Evolutionary conservation across 2,113 vertebrate genomes (phyloP).

Genomic region (Ptychochromis oligacanthus): DNA sequence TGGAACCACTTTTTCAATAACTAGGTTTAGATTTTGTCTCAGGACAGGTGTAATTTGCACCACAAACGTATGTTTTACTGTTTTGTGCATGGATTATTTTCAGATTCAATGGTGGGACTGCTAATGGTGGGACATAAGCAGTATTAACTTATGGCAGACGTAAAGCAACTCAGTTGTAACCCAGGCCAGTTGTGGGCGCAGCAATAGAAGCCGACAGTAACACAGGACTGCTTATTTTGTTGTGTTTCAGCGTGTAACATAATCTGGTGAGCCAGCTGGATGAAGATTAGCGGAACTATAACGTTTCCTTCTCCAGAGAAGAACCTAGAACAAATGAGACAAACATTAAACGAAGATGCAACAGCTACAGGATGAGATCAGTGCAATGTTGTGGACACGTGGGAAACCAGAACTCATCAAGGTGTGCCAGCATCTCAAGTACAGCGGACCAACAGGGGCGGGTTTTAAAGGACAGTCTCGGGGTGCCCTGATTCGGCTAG

Average conservation of each 20-base stretch:
- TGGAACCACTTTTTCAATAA: no score
- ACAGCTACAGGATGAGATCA: accelerated
- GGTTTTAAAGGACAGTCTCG: neutral
- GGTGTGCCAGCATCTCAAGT: neutral
- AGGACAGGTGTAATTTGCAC: no score
- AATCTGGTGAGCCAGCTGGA: accelerated
- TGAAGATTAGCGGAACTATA: accelerated
- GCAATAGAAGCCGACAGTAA: no score
- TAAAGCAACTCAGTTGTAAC: no score
- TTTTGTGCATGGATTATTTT: no score
- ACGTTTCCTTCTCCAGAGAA: accelerated
- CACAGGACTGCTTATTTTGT: no score
- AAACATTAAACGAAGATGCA: neutral
- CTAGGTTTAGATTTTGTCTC: no score
- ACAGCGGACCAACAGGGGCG: neutral
- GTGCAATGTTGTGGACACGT: accelerated
- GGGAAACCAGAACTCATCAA: neutral
- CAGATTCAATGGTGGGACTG: no score
- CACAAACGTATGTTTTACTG: no score
- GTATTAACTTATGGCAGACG: no score
- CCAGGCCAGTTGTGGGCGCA: no score
- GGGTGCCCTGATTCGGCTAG: accelerated
- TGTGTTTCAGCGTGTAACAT: neutral
- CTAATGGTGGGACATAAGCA: no score
- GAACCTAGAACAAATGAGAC: accelerated